phyloP scores from a whole-genome alignment of 2,888 invertebrate species.

The Macrophya annulata region DNA sequence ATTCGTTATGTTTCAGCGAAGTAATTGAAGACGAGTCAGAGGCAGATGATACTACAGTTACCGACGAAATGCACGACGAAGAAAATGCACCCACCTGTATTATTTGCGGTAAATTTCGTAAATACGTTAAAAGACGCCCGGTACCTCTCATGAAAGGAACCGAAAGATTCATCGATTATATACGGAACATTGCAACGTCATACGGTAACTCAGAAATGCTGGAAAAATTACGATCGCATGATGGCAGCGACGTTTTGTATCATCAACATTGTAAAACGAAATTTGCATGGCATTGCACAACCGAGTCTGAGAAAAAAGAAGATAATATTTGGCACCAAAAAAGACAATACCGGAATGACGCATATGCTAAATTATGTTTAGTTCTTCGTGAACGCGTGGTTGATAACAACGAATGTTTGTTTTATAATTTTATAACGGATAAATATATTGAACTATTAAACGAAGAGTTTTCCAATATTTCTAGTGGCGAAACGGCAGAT shows the following conservation, averaged over 20 bases:
- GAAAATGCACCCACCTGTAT: background rate
- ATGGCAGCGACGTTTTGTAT: background rate
- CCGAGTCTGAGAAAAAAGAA: background rate
- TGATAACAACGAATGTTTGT: constrained; percentile 1
- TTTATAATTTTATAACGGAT: constrained; percentile 4
- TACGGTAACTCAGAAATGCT: background rate
- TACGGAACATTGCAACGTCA: background rate
- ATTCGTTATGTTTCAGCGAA: no score
- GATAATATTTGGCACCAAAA: background rate
- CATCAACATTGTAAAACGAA: background rate
- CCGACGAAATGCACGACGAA: no score
- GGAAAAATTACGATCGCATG: background rate
- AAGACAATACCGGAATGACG: background rate
- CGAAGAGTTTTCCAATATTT: background rate
- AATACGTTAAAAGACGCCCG: background rate
- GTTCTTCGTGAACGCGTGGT: constrained; percentile 10
- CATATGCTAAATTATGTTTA: background rate
- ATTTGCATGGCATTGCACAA: constrained; percentile 8
- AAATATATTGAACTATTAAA: background rate
- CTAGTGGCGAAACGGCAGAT: background rate
- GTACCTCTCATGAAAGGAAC: background rate
- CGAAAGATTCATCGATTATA: background rate
- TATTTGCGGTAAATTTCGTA: constrained; percentile 19
- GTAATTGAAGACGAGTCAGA: no score
- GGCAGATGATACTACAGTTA: no score